These are phyloP conservation scores for Artibeus jamaicensis DNA, from an alignment of 2,797 vertebrate species.

Conservation along the genomic window DNA sequence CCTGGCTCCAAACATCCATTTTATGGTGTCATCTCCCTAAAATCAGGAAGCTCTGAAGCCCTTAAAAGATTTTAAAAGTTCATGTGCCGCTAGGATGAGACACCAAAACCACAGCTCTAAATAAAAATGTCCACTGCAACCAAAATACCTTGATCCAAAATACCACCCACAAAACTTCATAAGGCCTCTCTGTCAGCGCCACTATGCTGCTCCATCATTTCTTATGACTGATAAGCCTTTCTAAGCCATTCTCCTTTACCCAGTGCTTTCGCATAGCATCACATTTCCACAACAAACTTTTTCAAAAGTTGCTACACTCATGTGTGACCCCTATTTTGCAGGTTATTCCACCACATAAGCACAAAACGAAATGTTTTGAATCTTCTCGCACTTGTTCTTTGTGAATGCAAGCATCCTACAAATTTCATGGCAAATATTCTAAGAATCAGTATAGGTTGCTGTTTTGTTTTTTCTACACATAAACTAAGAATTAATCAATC, in stretches of 20 bases:
- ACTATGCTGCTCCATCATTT: neutral
- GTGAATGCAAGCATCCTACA: constrained; percentile 19
- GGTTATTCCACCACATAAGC: neutral
- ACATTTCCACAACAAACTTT: neutral
- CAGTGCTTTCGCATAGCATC: neutral
- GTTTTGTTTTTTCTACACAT: neutral
- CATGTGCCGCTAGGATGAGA: neutral
- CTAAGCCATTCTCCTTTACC: neutral
- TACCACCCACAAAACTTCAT: neutral
- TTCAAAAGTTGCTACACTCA: neutral
- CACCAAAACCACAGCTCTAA: constrained; percentile 34
- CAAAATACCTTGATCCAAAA: constrained; percentile 33
- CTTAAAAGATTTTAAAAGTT: constrained; percentile 43
- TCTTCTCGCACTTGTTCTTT: neutral
- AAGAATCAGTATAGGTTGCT: neutral
- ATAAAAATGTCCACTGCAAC: constrained; percentile 17
- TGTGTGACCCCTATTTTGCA: neutral
- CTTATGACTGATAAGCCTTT: neutral
- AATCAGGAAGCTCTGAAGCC: neutral
- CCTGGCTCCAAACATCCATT: neutral
- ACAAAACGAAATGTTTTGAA: constrained; percentile 31
- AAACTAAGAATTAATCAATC: neutral
- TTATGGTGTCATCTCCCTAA: constrained; percentile 28
- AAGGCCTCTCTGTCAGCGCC: neutral
- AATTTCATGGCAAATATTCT: constrained; percentile 15